phyloP scores from a whole-genome alignment of 2,888 invertebrate species.

The Scaptomyza cyrtandrae region DNA sequence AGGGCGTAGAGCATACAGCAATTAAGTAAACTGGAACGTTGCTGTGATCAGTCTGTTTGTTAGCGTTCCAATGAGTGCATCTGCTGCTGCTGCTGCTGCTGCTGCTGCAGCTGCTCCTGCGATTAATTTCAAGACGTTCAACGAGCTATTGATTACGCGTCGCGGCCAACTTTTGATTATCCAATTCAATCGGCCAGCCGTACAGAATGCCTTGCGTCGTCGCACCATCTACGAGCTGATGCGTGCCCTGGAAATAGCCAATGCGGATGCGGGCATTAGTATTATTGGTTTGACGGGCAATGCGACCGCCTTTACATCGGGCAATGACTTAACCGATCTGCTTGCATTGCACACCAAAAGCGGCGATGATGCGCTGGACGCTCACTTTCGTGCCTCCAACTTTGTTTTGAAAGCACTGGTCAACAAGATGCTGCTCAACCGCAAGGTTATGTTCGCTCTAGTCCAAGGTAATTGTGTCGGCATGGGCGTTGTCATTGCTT shows the following conservation, averaged over 20 bases:
- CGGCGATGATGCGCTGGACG: slow-evolving; percentile 62
- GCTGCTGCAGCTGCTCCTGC: slow-evolving; percentile 9
- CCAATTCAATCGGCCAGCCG: slow-evolving; percentile 89
- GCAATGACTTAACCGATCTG: slow-evolving; percentile 63
- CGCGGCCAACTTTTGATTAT: slow-evolving; percentile 86
- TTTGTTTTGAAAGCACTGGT: slow-evolving; percentile 87
- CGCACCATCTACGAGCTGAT: slow-evolving; percentile 89
- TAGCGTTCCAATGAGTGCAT: slow-evolving; percentile 47
- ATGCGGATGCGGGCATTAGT: slow-evolving; percentile 87
- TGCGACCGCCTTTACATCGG: slow-evolving; percentile 66
- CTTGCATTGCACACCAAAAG: slow-evolving; percentile 26
- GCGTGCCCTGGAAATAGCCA: slow-evolving; percentile 88
- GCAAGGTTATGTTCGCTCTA: slow-evolving; percentile 93
- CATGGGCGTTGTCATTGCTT: slow-evolving; percentile 90
- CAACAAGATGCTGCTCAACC: slow-evolving; percentile 91
- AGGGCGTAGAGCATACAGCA: slow-evolving; percentile 5
- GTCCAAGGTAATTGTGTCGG: slow-evolving; percentile 98
- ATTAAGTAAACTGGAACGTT: slow-evolving; percentile 15
- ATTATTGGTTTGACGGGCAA: slow-evolving; percentile 90
- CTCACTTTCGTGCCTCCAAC: slow-evolving; percentile 75
- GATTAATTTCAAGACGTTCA: slow-evolving; percentile 42
- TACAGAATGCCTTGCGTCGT: slow-evolving; percentile 91
- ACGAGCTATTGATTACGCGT: slow-evolving; percentile 69
- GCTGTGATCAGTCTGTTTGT: slow-evolving; percentile 25
- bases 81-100: slow-evolving; percentile 8